Evolutionary conservation across 2,113 vertebrate genomes (phyloP).

Genomic region (Charina bottae): DNA sequence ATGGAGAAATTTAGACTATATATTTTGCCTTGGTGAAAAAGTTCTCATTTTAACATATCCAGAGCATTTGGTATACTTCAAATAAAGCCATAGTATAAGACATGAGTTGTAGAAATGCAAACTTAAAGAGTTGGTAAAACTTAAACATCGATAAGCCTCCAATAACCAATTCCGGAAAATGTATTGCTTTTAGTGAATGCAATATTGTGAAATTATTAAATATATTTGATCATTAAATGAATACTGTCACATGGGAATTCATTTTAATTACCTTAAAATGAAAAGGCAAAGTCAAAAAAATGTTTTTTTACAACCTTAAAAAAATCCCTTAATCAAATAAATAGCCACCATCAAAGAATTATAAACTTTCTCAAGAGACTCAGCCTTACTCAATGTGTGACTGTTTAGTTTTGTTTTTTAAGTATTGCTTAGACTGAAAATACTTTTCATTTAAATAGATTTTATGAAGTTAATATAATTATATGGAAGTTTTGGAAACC

Average conservation of each 20-base stretch:
- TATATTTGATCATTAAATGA: conserved; percentile 19
- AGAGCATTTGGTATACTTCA: neutral
- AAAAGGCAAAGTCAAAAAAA: conserved; percentile 18
- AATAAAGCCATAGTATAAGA: neutral
- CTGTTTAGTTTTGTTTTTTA: neutral
- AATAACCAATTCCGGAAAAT: conserved; percentile 32
- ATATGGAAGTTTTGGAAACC: neutral
- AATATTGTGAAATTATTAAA: conserved; percentile 27
- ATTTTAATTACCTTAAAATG: conserved; percentile 36
- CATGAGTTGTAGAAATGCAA: conserved; percentile 31
- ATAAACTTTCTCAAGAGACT: neutral
- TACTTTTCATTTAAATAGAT: neutral
- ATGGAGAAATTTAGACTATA: neutral
- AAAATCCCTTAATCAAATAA: neutral
- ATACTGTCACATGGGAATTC: neutral
- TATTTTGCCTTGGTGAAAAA: neutral
- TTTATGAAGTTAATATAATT: conserved; percentile 23
- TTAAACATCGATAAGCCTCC: conserved; percentile 31
- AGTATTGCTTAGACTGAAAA: neutral
- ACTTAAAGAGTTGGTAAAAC: conserved; percentile 36
- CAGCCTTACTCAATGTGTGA: neutral
- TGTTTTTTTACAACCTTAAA: neutral
- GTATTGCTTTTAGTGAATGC: conserved; percentile 50
- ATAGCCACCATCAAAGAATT: neutral
- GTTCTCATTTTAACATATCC: neutral